Evolutionary conservation across 2,888 invertebrate genomes (phyloP).

Genomic region (Suillia variegata): DNA sequence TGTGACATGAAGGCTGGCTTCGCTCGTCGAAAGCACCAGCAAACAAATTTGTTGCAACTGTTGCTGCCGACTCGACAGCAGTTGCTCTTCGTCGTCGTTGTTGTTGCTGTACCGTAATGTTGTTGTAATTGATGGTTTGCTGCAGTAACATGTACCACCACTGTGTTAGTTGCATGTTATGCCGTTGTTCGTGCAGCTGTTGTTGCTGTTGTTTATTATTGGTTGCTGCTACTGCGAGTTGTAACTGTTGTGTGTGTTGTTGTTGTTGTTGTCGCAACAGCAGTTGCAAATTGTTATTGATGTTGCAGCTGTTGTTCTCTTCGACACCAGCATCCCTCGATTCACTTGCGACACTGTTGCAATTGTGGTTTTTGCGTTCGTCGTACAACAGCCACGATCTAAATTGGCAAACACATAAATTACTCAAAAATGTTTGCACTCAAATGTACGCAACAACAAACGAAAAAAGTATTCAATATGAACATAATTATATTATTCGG

Average conservation of each 20-base stretch:
- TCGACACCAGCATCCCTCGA: slow-evolving; percentile 14
- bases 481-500: neutral
- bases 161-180: slow-evolving; percentile 49
- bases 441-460: neutral
- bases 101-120: slow-evolving; percentile 8
- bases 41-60: neutral
- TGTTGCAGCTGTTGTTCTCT: slow-evolving; percentile 16
- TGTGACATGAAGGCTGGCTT: neutral
- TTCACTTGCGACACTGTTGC: slow-evolving; percentile 17
- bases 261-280: slow-evolving; percentile 12
- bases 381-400: slow-evolving; percentile 55
- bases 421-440: neutral
- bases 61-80: neutral
- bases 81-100: neutral
- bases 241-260: neutral
- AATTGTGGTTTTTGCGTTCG: slow-evolving; percentile 21
- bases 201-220: slow-evolving; percentile 4
- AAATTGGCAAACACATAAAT: slow-evolving; percentile 3
- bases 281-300: slow-evolving; percentile 4
- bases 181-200: slow-evolving; percentile 20
- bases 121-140: slow-evolving; percentile 44
- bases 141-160: slow-evolving; percentile 60
- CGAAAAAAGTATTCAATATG: slow-evolving; percentile 23
- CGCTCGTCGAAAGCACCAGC: too few relatives aligned
- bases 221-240: slow-evolving; percentile 14